phyloP scores from a whole-genome alignment of 2,113 vertebrate genomes.

The Pogona vitticeps region DNA sequence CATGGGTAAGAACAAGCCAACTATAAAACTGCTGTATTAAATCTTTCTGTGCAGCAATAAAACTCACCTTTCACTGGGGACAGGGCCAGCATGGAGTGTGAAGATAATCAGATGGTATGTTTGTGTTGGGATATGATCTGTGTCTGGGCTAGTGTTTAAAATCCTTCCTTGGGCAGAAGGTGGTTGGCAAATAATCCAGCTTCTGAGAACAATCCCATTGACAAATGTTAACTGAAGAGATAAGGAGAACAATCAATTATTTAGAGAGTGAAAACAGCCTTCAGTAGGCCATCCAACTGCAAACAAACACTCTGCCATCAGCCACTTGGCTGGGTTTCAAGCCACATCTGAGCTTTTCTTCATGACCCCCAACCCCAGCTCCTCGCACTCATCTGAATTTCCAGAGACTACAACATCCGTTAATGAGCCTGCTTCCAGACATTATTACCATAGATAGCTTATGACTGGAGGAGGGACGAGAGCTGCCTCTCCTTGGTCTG shows the following conservation, averaged over 20 bases:
- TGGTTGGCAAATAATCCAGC: conserved; percentile 31
- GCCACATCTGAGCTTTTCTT: conserved; percentile 9
- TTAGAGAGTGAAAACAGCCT: conserved; percentile 16
- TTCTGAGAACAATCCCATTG: conserved; percentile 26
- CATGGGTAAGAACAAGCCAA: not conserved
- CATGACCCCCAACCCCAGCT: not conserved
- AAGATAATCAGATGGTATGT: conserved; percentile 22
- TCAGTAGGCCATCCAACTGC: not conserved
- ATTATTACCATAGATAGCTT: not conserved
- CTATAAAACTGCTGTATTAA: conserved; percentile 24
- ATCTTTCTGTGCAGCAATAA: conserved; percentile 32
- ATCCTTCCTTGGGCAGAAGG: conserved; percentile 13
- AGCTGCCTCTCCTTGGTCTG: no score
- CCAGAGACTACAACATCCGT: not conserved
- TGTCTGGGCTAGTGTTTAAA: conserved; percentile 14
- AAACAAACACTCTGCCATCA: conserved; percentile 14
- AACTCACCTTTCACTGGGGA: conserved; percentile 18
- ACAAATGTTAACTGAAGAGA: conserved; percentile 37
- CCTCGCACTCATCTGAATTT: not conserved
- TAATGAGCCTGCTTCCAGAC: not conserved
- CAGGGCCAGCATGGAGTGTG: not conserved
- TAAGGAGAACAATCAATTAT: conserved; percentile 34
- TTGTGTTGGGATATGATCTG: conserved; percentile 21
- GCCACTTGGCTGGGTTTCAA: conserved; percentile 22
- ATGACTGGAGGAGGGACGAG: no score